Percentiles rank a stretch among this genome's conserved stretches.
Evolutionary conservation across 2,797 vertebrate genomes (phyloP).

Genomic region (Tragopan temminckii): DNA sequence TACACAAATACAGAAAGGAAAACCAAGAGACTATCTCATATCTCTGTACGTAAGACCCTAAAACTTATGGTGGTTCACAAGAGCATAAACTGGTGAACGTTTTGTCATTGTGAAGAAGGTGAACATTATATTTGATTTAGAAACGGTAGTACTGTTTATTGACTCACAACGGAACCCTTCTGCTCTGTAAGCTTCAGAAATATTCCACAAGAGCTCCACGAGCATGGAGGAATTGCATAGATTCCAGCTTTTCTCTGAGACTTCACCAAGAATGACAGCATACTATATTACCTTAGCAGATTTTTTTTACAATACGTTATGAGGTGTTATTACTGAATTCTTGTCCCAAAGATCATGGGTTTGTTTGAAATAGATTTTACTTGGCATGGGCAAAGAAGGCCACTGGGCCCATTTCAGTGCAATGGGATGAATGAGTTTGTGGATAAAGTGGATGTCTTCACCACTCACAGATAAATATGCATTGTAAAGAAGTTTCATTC

Average conservation of each 20-base stretch:
- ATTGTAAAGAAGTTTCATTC: not conserved
- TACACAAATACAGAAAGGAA: not conserved
- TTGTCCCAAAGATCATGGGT: not conserved
- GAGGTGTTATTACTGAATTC: not conserved
- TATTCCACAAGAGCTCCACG: not conserved
- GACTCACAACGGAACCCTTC: not conserved
- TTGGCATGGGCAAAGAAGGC: not conserved
- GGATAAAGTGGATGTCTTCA: not conserved
- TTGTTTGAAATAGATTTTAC: not conserved
- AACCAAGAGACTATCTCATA: not conserved
- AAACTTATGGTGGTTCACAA: not conserved
- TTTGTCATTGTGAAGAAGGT: not conserved
- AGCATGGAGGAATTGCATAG: not conserved
- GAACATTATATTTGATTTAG: not conserved
- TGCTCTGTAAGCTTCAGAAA: not conserved
- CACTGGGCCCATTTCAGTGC: not conserved
- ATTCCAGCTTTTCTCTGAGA: not conserved
- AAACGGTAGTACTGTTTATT: not conserved
- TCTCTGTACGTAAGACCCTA: not conserved
- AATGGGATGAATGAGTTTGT: not conserved
- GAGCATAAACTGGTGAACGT: not conserved
- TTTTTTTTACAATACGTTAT: rapidly evolving
- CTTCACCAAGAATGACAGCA: not conserved
- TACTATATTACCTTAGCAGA: no score
- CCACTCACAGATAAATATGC: not conserved